Evolutionary conservation across 37 sponge, comb jelly and placozoan species (phyloP), one percentile per base, ranked within the genome.

Genomic region (Tethya wilhelma): DNA sequence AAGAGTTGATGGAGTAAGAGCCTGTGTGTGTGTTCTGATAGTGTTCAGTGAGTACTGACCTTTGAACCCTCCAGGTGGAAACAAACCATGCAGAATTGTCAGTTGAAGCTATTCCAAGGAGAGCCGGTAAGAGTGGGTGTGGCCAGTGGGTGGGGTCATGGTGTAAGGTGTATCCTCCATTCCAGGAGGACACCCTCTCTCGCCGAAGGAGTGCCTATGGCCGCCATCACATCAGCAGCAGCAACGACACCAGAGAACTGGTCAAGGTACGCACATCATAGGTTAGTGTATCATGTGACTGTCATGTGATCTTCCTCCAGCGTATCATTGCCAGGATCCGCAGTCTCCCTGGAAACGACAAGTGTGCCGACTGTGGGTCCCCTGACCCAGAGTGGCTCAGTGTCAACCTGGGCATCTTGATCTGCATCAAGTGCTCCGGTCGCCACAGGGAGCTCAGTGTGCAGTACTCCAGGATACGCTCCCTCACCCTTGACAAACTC

Each of bases 381-480:
- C 84, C 86, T 79, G 99, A 96, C 58, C 99, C 99, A n/a, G 85
- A 89, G 26, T 98, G 99, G 99, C 71, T 98, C 44, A 92, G 94
- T 29, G 91, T 91, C 44, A 98, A 98, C 77, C 90, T 98, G 19
- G 99, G 99, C 1, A 86, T 98, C 41, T 83, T 98, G 43, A 90
- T 95, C 22, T 98, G 99, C 74, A 96, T 98, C 70, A 87, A 96
- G 44, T 98, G 99, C 78, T 98, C 99, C 2, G 99, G 99, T 5
- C 75, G 89, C 32, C 99, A 98, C 81, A 75, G 99, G 22, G 90
- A 98, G 40, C 80, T 96, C 31, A 87, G 93, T 23, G 96, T 96
- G 0, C 99, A 98, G 88, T 89, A 86, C 88, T 96, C 99, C 3
- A 82, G 99, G 2, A 96, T 98, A 20, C 71, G 94, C 0, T 96